Base-by-base conservation (phyloP, 2,797 vertebrate species). In the Crocidura indochinensis region DNA sequence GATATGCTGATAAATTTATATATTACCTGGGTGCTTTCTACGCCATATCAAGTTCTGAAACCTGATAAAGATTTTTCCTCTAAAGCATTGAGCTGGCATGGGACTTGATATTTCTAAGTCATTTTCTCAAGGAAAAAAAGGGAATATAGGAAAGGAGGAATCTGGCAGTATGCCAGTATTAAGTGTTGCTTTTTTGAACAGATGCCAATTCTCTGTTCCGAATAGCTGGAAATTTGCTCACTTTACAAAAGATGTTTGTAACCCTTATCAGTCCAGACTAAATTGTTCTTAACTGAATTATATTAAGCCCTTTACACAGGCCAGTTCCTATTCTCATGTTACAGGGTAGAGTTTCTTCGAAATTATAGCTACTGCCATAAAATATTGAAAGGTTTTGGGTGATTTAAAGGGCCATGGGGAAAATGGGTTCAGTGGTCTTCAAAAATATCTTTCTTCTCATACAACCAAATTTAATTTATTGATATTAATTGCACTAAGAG, bases 171-270 rank as follows among this genome's bases (percentile, higher is more conserved):
- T 88, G 77, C 78, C 73, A 72, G 79, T 27, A 69, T 87, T 92
- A 91, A 95, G 78, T 87, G 93, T 94, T 92, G 72, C n/a, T 91
- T 62, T 89, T 96, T 89, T 95, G 94, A 93, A 89, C 20, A 80
- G 68, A 84, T 83, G 95, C 96, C 95, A 96, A 47, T 72, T 14
- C 69, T 74, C 91, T 91, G 83, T 91, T 93, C 92, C 94, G n/a
- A 91, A 91, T 92, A 88, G 75, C 84, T 93, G 84, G 90, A 90
- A 90, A 92, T 93, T 94, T 92, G 69, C 75, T 93, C 47, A 76
- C 51, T 80, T 93, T 95, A 92, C 38, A 38, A 38, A 86, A 64
- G 69, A 82, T 87, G 79, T 79, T 79, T 85, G 77, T 93, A 95
- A 92, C 67, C 8, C 64, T 78, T 79, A 93, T 87, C 49, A 85